Evolutionary conservation across 23 tunicate genomes (phyloP), one percentile per base, ranked within the genome.

Genomic region (Styela clava): DNA sequence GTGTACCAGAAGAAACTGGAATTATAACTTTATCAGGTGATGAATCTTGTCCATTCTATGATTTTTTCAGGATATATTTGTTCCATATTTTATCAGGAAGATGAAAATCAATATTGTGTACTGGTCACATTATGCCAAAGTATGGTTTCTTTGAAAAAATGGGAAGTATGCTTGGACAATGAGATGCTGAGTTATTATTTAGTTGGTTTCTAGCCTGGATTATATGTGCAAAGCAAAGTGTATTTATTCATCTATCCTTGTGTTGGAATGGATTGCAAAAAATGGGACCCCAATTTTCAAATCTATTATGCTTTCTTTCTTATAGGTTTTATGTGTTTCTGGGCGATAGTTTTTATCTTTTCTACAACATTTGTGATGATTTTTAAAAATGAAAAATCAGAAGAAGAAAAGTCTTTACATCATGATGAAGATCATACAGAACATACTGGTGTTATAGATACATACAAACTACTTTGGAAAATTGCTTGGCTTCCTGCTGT

Each of bases 291-390:
- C 31, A 16, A 67, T 1, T 67, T 12, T 0, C 31, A 67, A 18
- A 25, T 67, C 22, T 67, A 23, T 31, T 31, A 34, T 72, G 78
- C 36, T 34, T 12, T 65, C 28, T 31, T 24, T 20, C 61, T 86
- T 77, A 52, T 67, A 93, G 98, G 94, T 68, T 93, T 93, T 37
- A 82, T 93, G 87, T 84, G 67, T 62, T 93, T 94, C 77, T 94
- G 95, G 98, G 61, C 98, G 20, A 79, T 94, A 35, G 85, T 94
- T 16, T 94, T 94, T 79, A 76, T 94, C 62, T 28, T 94, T 21
- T 83, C 95, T 18, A 94, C 98, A 24, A 94, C 98, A 27, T 37
- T 94, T 24, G 94, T 93, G 22, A 88, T 94, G 98, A 2, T 94
- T 16, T 74, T 94, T 27, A 94, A 94, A 89, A 63, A 85, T 23